Evolutionary conservation across 2,113 vertebrate species (phyloP).

Genomic region (Gavialis gangeticus): DNA sequence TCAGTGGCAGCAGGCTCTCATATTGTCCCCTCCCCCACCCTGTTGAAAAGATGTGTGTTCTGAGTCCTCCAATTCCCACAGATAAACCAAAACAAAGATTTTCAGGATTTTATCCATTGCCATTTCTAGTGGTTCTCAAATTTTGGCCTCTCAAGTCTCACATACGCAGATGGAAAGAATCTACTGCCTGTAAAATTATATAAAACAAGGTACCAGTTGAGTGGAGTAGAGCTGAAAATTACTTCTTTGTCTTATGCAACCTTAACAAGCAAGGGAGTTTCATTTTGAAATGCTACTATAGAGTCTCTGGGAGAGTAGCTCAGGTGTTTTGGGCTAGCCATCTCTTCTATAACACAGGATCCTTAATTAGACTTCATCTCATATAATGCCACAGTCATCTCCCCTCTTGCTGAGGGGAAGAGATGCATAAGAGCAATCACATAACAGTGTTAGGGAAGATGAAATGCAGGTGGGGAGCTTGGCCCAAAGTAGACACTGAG

Average conservation of each 20-base stretch:
- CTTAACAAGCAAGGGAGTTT: background rate
- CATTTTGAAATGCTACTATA: background rate
- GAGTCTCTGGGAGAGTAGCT: background rate
- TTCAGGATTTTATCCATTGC: background rate
- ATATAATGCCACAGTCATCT: background rate
- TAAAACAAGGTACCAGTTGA: background rate
- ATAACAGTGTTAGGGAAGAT: background rate
- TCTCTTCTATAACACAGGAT: background rate
- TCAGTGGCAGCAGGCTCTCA: background rate
- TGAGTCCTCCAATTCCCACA: background rate
- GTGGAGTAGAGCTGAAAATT: background rate
- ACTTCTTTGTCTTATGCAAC: background rate
- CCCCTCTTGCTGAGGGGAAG: background rate
- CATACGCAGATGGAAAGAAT: background rate
- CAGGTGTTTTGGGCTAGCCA: background rate
- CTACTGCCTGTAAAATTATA: background rate
- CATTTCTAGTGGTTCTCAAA: background rate
- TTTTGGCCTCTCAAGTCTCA: background rate
- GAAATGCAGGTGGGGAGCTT: background rate
- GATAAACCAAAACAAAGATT: background rate
- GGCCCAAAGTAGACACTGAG: background rate
- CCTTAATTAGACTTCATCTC: background rate
- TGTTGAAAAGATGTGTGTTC: background rate
- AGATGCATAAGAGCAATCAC: rapidly evolving
- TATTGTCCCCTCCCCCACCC: rapidly evolving